Evolutionary conservation across 2,797 vertebrate genomes (phyloP).

Genomic region (Syndactyla subalaris): DNA sequence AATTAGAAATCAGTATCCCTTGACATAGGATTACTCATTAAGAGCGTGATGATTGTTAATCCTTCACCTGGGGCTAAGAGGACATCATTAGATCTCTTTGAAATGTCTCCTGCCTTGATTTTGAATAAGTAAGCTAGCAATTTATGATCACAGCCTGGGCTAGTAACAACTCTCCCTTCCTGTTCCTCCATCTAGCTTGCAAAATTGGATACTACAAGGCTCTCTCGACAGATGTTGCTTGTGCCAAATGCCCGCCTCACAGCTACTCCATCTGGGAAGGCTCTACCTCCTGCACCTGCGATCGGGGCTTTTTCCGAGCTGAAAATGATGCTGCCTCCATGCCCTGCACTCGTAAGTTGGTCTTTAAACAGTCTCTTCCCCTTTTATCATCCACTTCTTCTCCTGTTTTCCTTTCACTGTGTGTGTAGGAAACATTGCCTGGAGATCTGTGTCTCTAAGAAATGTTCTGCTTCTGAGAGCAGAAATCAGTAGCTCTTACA

Average conservation of each 20-base stretch:
- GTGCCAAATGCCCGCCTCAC: constrained; percentile 93
- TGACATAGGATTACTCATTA: constrained; percentile 26
- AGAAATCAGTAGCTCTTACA: neutral
- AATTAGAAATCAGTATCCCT: constrained; percentile 48
- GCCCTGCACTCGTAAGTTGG: constrained; percentile 94
- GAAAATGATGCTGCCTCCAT: constrained; percentile 92
- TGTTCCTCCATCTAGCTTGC: constrained; percentile 84
- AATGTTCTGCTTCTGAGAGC: neutral
- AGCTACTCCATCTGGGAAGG: constrained; percentile 95
- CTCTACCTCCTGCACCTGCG: constrained; percentile 92
- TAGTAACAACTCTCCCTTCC: constrained; percentile 48
- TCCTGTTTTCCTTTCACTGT: neutral
- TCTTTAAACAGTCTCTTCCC: neutral
- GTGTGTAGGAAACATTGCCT: neutral
- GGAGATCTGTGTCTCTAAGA: neutral
- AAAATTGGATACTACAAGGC: constrained; percentile 96
- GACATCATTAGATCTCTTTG: constrained; percentile 49
- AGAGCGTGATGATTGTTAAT: constrained; percentile 29
- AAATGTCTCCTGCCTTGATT: constrained; percentile 42
- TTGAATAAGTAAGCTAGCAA: constrained; percentile 32
- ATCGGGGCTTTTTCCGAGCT: constrained; percentile 92
- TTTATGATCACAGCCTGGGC: constrained; percentile 12
- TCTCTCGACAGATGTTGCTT: constrained; percentile 87
- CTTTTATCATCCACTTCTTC: neutral
- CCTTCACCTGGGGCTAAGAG: constrained; percentile 42